Evolutionary conservation across 2,888 invertebrate genomes (phyloP).

Genomic region (Lamproptera curius): DNA sequence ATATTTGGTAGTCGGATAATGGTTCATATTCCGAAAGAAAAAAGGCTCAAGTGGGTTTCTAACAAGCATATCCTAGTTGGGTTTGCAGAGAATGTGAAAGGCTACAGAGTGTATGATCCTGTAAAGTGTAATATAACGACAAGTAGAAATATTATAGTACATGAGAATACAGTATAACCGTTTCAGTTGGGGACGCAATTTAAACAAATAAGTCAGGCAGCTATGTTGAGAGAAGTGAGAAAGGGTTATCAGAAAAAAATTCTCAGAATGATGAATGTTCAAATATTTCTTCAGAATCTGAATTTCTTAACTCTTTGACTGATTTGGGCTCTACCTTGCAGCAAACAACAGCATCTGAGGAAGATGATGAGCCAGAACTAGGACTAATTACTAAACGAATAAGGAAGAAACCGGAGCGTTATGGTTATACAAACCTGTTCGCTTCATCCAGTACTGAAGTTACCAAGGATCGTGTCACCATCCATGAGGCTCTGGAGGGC

Average conservation of each 20-base stretch:
- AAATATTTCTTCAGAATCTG: neutral
- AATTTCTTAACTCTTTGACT: neutral
- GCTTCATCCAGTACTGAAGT: too few species aligned
- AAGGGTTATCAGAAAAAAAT: neutral
- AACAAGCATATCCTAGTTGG: slow-evolving; percentile 25
- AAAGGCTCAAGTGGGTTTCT: slow-evolving; percentile 27
- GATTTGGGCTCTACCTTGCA: too few species aligned
- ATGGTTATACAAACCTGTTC: neutral
- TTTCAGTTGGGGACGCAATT: slow-evolving; percentile 13
- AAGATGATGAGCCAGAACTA: neutral
- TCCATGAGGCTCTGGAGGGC: slow-evolving; percentile 17
- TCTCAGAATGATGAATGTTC: slow-evolving; percentile 2
- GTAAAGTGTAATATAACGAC: neutral
- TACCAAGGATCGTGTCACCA: neutral
- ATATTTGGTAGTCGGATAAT: slow-evolving; percentile 27
- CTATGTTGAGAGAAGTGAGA: neutral
- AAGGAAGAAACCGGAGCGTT: slow-evolving; percentile 8
- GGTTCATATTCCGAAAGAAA: slow-evolving; percentile 26
- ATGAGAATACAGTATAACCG: slow-evolving; percentile 19
- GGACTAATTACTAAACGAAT: too few species aligned
- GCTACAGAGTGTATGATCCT: slow-evolving; percentile 26
- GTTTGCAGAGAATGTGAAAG: slow-evolving; percentile 29
- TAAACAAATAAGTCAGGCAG: slow-evolving; percentile 7
- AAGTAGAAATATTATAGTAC: slow-evolving; percentile 23
- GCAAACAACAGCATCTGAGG: too few species aligned